Base-by-base conservation (phyloP, 64 coral and sea anemone genomes). In the Acropora yongei region DNA sequence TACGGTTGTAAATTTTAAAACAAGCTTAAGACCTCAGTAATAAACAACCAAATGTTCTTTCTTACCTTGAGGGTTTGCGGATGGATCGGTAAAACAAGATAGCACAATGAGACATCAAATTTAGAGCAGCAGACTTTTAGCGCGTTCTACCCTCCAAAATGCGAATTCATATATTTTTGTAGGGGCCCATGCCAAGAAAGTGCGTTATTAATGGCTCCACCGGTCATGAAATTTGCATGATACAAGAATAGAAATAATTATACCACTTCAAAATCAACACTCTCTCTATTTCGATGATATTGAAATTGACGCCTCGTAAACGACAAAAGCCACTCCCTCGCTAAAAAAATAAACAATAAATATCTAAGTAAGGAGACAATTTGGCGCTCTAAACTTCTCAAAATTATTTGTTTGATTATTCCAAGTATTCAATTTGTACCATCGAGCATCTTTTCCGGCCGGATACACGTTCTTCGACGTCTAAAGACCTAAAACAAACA, bases 401-500 rank as follows among this genome's bases (percentile, higher is more conserved):
- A 75, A 41, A 44, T 12, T 44, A 78, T 14, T 14, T 18, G 5
- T 78, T 78, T 18, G 43, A 78, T 3, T 17, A 48, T 44, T 14
- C 3, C 10, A 41, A 44, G 45, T 13, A 42, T 44, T 74, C 30
- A 30, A n/a, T n/a, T n/a, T 30, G 30, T 30, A 30, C 30, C 30
- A 30, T 30, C 30, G 30, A 30, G 30, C 30, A 30, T 30, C 16
- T 78, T 78, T 48, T 30, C 82, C 82, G 63, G 82, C 51, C 82
- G 63, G 82, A 84, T 85, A 18, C 30, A 49, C 7, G 45, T 42
- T 8, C 58, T 83, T 16, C 65, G 41, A 83, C 44, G 44, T 66
- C 80, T 47, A 66, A 75, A 75, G 57, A 83, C 58, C 42, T 83
- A 10, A 67, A 63, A 83, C 41, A 83, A 66, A 83, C 13, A 16